A percentile compares a stretch with the other conserved stretches of the same genome.
Conservation (phyloP, 1,140 invertebrate species). For the Pygmarrhopalites habei region DNA sequence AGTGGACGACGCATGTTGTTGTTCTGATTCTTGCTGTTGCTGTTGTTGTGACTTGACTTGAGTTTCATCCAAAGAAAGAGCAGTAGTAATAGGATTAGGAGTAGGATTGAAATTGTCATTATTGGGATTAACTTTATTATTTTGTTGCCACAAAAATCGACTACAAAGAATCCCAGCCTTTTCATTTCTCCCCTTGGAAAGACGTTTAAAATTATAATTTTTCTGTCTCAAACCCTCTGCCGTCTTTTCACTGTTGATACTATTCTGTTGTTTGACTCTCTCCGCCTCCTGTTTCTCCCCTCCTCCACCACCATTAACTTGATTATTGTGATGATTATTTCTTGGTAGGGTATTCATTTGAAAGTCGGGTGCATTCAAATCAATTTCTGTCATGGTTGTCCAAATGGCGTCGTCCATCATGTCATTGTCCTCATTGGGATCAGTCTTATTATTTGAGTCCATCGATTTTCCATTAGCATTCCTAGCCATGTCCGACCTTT, state of each 20-base stretch:
- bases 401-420: slow-evolving; percentile 30
- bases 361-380: slow-evolving; percentile 23
- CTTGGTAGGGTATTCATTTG: background rate
- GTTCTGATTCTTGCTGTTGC: too few relatives aligned
- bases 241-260: background rate
- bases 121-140: slow-evolving; percentile 9
- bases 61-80: too few relatives aligned
- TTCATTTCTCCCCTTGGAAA: background rate
- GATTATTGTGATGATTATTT: background rate
- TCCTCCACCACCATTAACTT: too few relatives aligned
- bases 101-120: background rate
- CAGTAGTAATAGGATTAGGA: background rate
- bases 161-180: slow-evolving; percentile 5
- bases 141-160: slow-evolving; percentile 11
- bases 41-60: too few relatives aligned
- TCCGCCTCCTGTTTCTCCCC: background rate
- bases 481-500: background rate
- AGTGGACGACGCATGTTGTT: too few relatives aligned
- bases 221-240: background rate
- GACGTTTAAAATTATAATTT: background rate
- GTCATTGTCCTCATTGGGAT: background rate
- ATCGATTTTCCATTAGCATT: background rate
- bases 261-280: background rate
- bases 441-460: slow-evolving; percentile 7
- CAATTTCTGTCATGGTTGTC: slow-evolving; percentile 39